These are phyloP conservation scores for Petrocephalus microphthalmus DNA, from an alignment of 2,113 vertebrate genomes.

Conservation along the genomic window DNA sequence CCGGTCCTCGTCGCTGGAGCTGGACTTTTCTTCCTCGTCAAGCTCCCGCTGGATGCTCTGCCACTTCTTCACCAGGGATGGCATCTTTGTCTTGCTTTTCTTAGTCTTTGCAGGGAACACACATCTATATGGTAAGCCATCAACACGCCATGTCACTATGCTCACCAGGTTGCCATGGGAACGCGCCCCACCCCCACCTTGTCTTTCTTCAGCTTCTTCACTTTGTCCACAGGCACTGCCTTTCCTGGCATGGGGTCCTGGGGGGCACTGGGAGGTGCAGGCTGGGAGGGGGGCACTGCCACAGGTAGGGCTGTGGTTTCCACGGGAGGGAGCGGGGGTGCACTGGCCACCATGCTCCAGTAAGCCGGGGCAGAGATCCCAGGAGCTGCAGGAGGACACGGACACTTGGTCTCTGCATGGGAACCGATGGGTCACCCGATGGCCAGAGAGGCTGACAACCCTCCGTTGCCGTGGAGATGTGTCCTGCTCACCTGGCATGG, in stretches of 20 bases:
- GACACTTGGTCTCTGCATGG: conserved; percentile 4
- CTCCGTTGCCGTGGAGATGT: not conserved
- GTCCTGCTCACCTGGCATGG: conserved; percentile 58
- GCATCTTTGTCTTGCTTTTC: conserved; percentile 96
- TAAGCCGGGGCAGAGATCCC: conserved; percentile 57
- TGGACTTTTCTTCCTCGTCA: conserved; percentile 92
- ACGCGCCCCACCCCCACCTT: conserved; percentile 64
- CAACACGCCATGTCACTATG: not conserved
- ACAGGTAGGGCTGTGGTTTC: conserved; percentile 56
- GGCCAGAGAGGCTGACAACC: not conserved
- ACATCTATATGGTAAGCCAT: not conserved
- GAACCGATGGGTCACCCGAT: not conserved
- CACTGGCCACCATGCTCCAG: conserved; percentile 58
- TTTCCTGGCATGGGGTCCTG: conserved; percentile 57
- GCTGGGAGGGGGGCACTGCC: conserved; percentile 51
- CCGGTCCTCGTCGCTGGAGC: conserved; percentile 89
- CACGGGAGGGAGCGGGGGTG: conserved; percentile 59
- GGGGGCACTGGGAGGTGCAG: conserved; percentile 55
- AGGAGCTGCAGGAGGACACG: conserved; percentile 44
- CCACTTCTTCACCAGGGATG: conserved; percentile 94
- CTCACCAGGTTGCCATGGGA: not conserved
- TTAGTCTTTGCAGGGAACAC: conserved; percentile 55
- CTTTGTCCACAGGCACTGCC: conserved; percentile 64
- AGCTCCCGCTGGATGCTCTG: conserved; percentile 96
- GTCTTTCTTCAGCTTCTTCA: conserved; percentile 79